phyloP scores from a whole-genome alignment of 2,888 invertebrate species.

The Cylloceria caligata region DNA sequence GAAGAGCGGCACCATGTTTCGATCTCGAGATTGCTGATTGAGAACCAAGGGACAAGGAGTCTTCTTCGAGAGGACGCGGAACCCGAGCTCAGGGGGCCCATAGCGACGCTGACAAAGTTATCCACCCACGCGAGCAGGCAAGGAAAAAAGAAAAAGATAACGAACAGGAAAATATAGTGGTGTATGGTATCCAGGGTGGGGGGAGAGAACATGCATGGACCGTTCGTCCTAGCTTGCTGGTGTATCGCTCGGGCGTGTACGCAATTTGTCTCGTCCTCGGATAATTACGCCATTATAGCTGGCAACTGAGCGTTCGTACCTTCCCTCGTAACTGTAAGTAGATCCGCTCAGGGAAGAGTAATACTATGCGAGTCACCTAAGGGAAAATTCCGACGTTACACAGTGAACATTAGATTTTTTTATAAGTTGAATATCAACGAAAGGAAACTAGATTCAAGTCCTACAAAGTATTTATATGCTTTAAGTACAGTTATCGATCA shows the following conservation, averaged over 20 bases:
- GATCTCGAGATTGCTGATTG: conserved; percentile 25
- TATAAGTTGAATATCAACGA: no score
- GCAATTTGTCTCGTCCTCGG: conserved; percentile 83
- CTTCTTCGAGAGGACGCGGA: conserved; percentile 15
- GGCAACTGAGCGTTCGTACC: conserved; percentile 60
- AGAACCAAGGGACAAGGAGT: conserved; percentile 53
- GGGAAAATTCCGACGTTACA: neutral
- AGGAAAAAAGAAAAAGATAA: conserved; percentile 33
- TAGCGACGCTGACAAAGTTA: conserved; percentile 58
- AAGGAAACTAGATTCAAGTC: no score
- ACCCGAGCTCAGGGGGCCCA: conserved; percentile 21
- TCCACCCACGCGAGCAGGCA: conserved; percentile 51
- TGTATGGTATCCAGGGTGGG: conserved; percentile 48
- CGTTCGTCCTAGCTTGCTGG: conserved; percentile 65
- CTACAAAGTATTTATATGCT: no score
- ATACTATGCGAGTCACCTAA: neutral
- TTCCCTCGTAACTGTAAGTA: conserved; percentile 67
- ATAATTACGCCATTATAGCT: conserved; percentile 82
- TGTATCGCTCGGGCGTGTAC: conserved; percentile 81
- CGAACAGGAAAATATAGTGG: conserved; percentile 34
- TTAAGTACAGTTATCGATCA: no score
- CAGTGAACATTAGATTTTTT: no score
- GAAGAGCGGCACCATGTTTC: conserved; percentile 12
- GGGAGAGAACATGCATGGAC: conserved; percentile 57
- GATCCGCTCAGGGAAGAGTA: conserved; percentile 27